Percentiles rank a stretch among this genome's conserved stretches.
phyloP scores from a whole-genome alignment of 2,888 invertebrate genomes.

The Pimpla rufipes region DNA sequence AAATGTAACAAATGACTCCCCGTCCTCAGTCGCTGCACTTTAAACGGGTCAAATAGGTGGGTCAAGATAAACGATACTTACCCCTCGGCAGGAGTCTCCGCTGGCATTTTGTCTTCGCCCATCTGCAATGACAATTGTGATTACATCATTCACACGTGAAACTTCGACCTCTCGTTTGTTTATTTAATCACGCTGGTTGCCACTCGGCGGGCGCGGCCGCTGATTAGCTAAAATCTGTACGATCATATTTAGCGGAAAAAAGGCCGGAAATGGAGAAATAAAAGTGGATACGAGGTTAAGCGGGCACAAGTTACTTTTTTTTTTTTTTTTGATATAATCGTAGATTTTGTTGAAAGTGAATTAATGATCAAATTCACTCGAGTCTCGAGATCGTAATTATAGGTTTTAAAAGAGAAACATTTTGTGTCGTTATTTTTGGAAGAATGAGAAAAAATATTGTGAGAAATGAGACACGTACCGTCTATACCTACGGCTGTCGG shows the following conservation, averaged over 20 bases:
- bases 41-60: conserved; percentile 28
- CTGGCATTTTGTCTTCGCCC: conserved; percentile 72
- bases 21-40: neutral
- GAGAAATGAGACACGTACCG: neutral
- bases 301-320: too few relatives aligned
- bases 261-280: too few relatives aligned
- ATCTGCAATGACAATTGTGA: conserved; percentile 72
- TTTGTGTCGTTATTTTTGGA: too few relatives aligned
- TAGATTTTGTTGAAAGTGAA: too few relatives aligned
- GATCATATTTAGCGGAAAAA: neutral
- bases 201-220: neutral
- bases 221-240: neutral
- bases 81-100: conserved; percentile 58
- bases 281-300: too few relatives aligned
- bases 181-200: neutral
- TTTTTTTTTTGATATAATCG: too few relatives aligned
- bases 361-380: too few relatives aligned
- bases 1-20: neutral
- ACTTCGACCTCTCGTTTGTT: neutral
- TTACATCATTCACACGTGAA: conserved; percentile 26
- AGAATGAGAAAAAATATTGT: neutral
- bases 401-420: too few relatives aligned
- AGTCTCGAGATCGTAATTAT: too few relatives aligned
- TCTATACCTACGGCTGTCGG: neutral
- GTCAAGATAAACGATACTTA: conserved; percentile 48